Evolutionary conservation across 2,113 vertebrate species (phyloP).

Genomic region (Xerus inauris): DNA sequence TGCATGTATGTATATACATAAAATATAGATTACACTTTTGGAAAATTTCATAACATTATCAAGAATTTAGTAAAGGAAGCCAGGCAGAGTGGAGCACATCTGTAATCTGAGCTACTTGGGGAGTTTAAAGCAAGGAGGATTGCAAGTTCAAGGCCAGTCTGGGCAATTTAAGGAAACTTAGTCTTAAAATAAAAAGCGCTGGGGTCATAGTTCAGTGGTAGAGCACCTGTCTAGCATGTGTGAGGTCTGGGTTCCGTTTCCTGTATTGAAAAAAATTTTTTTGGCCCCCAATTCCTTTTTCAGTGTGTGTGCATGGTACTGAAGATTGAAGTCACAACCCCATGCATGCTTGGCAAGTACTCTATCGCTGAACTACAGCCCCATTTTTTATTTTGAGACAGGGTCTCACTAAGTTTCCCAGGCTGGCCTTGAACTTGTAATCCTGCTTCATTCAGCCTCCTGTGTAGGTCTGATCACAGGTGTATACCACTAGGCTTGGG

Average conservation of each 20-base stretch:
- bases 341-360: too few relatives aligned
- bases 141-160: not conserved
- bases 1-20: too few relatives aligned
- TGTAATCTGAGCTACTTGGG: not conserved
- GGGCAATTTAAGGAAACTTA: not conserved
- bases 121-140: not conserved
- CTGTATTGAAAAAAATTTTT: not conserved
- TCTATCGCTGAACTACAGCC: not conserved
- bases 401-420: not conserved
- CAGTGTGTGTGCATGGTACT: too few relatives aligned
- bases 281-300: too few relatives aligned
- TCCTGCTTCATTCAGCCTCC: too few relatives aligned
- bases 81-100: not conserved
- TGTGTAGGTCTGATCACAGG: not conserved
- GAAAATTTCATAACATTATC: not conserved
- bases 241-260: not conserved
- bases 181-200: not conserved
- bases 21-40: not conserved
- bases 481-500: not conserved
- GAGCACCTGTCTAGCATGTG: too few relatives aligned
- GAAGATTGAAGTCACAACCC: too few relatives aligned
- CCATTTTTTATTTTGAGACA: not conserved
- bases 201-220: too few relatives aligned
- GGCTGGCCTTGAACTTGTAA: not conserved
- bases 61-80: constrained; percentile 28